A percentile compares a stretch with the other conserved stretches of the same genome.
Conservation (phyloP, 2,113 vertebrate species). For the Elaphurus davidianus region DNA sequence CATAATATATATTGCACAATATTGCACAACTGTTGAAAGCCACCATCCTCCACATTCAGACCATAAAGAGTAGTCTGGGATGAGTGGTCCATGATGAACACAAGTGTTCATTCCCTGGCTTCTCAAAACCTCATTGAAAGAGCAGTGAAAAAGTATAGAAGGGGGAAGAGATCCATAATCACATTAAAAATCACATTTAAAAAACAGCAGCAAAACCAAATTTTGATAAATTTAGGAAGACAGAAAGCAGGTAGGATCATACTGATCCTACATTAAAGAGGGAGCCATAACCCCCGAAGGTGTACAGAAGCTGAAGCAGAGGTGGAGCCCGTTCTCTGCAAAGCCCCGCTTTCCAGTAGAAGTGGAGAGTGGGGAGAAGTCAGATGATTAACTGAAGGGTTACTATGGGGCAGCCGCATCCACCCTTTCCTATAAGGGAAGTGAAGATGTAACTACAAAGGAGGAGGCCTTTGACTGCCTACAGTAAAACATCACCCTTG, state of each 20-base stretch:
- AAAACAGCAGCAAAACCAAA: neutral
- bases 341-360: neutral
- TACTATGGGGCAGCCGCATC: neutral
- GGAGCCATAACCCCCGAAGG: neutral
- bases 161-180: neutral
- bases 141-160: neutral
- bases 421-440: neutral
- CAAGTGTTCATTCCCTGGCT: neutral
- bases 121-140: neutral
- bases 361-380: rapidly evolving
- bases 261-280: rapidly evolving
- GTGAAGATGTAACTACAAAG: neutral
- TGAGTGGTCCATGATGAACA: neutral
- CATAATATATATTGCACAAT: neutral
- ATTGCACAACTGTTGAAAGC: neutral
- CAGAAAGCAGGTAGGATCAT: neutral
- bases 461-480: neutral
- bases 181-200: neutral
- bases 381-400: too few relatives aligned
- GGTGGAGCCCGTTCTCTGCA: neutral
- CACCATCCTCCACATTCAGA: neutral
- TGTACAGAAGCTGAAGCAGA: neutral
- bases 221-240: neutral
- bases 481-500: neutral
- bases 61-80: neutral